A percentile compares a stretch with the other conserved stretches of the same genome.
Conservation (phyloP, 2,888 invertebrate species). For the Aspidiotus destructor region DNA sequence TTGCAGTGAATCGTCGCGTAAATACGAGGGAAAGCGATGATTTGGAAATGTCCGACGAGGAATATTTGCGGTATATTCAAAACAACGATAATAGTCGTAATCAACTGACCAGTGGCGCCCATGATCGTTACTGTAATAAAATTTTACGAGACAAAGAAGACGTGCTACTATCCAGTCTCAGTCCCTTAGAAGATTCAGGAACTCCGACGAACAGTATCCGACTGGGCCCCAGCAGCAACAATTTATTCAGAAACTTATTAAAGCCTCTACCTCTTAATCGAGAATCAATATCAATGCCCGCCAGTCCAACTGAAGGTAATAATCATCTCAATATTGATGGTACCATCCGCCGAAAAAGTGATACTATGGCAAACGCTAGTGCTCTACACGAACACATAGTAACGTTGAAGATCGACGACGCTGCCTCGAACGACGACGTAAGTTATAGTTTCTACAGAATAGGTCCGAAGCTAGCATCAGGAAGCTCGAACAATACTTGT, state of each 20-base stretch:
- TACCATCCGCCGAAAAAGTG: slow-evolving; percentile 28
- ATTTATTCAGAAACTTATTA: slow-evolving; percentile 28
- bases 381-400: slow-evolving; percentile 14
- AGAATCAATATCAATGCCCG: slow-evolving; percentile 19
- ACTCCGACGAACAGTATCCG: slow-evolving; percentile 21
- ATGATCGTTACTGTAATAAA: slow-evolving; percentile 30
- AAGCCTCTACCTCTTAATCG: neutral
- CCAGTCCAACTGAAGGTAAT: slow-evolving; percentile 20
- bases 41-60: slow-evolving; percentile 33
- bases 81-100: slow-evolving; percentile 29
- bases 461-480: slow-evolving; percentile 20
- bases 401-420: slow-evolving; percentile 22
- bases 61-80: slow-evolving; percentile 31
- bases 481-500: slow-evolving; percentile 12
- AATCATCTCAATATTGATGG: slow-evolving; percentile 7
- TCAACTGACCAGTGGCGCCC: slow-evolving; percentile 28
- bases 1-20: slow-evolving; percentile 8
- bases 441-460: slow-evolving; percentile 20
- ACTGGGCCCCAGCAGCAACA: slow-evolving; percentile 35
- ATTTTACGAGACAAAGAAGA: slow-evolving; percentile 37
- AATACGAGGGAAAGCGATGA: slow-evolving; percentile 22
- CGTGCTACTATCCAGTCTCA: slow-evolving; percentile 36
- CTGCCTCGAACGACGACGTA: slow-evolving; percentile 18
- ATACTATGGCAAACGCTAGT: slow-evolving; percentile 12
- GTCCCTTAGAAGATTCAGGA: slow-evolving; percentile 8